phyloP scores from a whole-genome alignment of 2,113 vertebrate species.

The Fukomys damarensis region DNA sequence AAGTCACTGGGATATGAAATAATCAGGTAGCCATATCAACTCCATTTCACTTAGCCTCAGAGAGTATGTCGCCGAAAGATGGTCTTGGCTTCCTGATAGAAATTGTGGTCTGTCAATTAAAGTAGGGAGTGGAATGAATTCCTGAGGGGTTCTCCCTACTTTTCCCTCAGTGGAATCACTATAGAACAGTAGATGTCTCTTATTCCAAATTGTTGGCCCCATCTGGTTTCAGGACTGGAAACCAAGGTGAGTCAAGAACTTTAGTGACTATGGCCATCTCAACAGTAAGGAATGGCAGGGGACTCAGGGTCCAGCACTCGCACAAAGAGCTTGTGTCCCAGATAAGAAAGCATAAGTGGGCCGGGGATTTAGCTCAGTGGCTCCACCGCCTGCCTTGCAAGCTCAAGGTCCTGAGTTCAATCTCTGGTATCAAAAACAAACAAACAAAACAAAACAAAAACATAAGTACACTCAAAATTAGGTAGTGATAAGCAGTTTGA shows the following conservation, averaged over 20 bases:
- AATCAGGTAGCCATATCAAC: background rate
- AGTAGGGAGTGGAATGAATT: background rate
- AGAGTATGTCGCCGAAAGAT: background rate
- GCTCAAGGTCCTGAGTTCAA: no score
- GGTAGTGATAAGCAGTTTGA: background rate
- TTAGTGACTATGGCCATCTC: background rate
- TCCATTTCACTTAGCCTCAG: slow-evolving; percentile 1
- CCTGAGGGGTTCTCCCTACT: background rate
- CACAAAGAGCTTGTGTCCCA: background rate
- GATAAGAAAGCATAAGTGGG: background rate
- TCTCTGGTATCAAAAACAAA: no score
- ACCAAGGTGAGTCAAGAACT: background rate
- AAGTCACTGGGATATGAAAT: slow-evolving; percentile 30
- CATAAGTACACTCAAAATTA: slow-evolving; percentile 1
- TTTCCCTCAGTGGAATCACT: background rate
- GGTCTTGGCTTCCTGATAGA: background rate
- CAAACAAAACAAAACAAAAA: no score
- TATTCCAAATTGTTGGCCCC: background rate
- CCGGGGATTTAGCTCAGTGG: no score
- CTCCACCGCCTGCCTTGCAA: no score
- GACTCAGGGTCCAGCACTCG: background rate
- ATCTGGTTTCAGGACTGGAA: slow-evolving; percentile 37
- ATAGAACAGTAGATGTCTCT: background rate
- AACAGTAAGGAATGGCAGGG: background rate
- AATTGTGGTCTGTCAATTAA: slow-evolving; percentile 44